Percentiles rank a stretch among this genome's conserved stretches.
phyloP scores from a whole-genome alignment of 2,888 invertebrate genomes.

The Argyresthia goedartella region DNA sequence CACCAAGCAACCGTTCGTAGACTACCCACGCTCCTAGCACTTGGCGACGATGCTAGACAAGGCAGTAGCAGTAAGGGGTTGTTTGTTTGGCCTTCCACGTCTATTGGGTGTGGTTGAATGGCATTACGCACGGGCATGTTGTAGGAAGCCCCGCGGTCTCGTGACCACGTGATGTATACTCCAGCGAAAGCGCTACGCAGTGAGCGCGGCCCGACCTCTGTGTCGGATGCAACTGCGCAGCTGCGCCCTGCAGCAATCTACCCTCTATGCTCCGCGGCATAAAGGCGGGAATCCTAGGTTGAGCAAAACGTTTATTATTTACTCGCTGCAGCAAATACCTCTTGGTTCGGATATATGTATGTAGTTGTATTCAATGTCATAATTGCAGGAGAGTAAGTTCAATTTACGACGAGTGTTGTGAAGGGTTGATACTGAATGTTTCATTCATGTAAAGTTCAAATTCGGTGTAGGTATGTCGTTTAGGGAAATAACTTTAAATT shows the following conservation, averaged over 20 bases:
- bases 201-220: slow-evolving; percentile 17
- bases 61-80: neutral
- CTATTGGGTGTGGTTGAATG: slow-evolving; percentile 39
- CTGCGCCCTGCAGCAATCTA: slow-evolving; percentile 29
- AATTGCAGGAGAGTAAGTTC: neutral
- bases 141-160: neutral
- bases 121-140: slow-evolving; percentile 10
- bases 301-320: slow-evolving; percentile 8
- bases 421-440: too few species aligned
- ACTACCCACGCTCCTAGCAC: neutral
- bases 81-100: slow-evolving; percentile 17
- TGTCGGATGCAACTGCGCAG: slow-evolving; percentile 19
- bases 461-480: too few species aligned
- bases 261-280: neutral
- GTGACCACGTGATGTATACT: slow-evolving; percentile 11
- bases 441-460: too few species aligned
- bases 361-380: neutral
- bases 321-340: neutral
- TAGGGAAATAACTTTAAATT: too few species aligned
- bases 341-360: neutral
- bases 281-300: neutral
- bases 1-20: slow-evolving; percentile 29
- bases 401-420: neutral
- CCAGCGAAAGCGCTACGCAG: slow-evolving; percentile 10
- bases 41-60: slow-evolving; percentile 14